Percentiles rank a stretch among this genome's conserved stretches.
Evolutionary conservation across 2,797 vertebrate species (phyloP).

Genomic region (Hemibagrus guttatus): DNA sequence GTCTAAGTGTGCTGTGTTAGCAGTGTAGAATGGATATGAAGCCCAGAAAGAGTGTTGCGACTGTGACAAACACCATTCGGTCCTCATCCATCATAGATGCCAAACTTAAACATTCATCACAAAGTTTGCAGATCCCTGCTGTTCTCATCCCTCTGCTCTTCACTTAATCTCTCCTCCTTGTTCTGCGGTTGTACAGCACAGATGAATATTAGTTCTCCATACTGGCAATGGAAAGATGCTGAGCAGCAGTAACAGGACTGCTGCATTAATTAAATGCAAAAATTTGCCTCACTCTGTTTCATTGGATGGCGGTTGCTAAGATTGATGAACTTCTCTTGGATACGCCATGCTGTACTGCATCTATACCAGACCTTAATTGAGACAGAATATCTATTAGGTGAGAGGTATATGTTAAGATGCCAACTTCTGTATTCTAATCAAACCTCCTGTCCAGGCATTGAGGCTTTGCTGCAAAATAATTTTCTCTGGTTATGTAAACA

Average conservation of each 20-base stretch:
- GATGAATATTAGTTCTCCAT: constrained; percentile 63
- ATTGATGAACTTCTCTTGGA: constrained; percentile 77
- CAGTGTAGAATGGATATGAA: constrained; percentile 63
- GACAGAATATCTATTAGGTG: constrained; percentile 77
- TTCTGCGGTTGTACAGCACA: constrained; percentile 44
- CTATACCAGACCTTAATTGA: constrained; percentile 78
- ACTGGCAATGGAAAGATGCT: constrained; percentile 74
- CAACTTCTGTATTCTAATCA: constrained; percentile 73
- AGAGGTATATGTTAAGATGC: constrained; percentile 75
- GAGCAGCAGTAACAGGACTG: constrained; percentile 75
- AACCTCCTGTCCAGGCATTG: constrained; percentile 38
- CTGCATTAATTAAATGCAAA: constrained; percentile 81
- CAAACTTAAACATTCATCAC: constrained; percentile 78
- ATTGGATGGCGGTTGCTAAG: constrained; percentile 70
- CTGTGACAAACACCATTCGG: constrained; percentile 76
- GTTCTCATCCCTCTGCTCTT: constrained; percentile 63
- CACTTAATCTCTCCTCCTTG: constrained; percentile 48
- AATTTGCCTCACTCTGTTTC: constrained; percentile 79
- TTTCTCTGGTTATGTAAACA: constrained; percentile 37
- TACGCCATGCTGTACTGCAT: constrained; percentile 73
- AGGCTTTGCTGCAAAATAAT: constrained; percentile 57
- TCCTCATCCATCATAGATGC: constrained; percentile 78
- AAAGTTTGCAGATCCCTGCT: constrained; percentile 79
- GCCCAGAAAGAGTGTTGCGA: constrained; percentile 73
- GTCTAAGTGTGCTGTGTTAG: constrained; percentile 58